Evolutionary conservation across 2,797 vertebrate species (phyloP).

Genomic region (Natrix natrix): DNA sequence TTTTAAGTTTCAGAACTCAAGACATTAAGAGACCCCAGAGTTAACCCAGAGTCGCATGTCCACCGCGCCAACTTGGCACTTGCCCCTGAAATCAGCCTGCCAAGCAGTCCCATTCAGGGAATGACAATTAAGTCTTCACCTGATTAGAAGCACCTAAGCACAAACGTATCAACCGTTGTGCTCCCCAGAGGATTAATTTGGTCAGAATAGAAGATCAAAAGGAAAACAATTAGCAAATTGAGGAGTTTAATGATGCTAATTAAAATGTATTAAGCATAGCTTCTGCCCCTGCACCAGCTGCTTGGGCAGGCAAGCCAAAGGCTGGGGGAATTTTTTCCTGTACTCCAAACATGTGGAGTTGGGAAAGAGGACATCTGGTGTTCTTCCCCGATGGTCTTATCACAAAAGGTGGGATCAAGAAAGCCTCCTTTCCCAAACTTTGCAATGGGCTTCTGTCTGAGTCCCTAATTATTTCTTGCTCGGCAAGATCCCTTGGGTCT

Average conservation of each 20-base stretch:
- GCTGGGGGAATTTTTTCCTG: neutral
- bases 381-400: conserved; percentile 17
- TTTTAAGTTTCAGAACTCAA: neutral
- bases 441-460: neutral
- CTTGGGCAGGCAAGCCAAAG: conserved; percentile 38
- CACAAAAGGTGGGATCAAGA: neutral
- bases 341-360: accelerated
- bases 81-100: neutral
- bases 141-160: neutral
- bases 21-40: neutral
- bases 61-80: neutral
- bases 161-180: neutral
- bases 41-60: neutral
- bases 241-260: conserved; percentile 85
- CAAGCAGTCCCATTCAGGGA: neutral
- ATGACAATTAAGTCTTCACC: conserved; percentile 47
- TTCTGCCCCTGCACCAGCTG: conserved; percentile 74
- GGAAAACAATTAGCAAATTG: conserved; percentile 80
- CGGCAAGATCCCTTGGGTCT: conserved; percentile 81
- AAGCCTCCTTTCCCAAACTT: conserved; percentile 22
- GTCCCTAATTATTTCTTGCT: conserved; percentile 60
- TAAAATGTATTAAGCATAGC: conserved; percentile 87
- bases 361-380: conserved; percentile 54
- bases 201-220: conserved; percentile 80
- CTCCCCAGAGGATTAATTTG: conserved; percentile 76